Percentiles rank a stretch among this genome's conserved stretches.
These are phyloP conservation scores for Piaya cayana DNA, from an alignment of 2,113 vertebrate genomes.

Conservation along the genomic window DNA sequence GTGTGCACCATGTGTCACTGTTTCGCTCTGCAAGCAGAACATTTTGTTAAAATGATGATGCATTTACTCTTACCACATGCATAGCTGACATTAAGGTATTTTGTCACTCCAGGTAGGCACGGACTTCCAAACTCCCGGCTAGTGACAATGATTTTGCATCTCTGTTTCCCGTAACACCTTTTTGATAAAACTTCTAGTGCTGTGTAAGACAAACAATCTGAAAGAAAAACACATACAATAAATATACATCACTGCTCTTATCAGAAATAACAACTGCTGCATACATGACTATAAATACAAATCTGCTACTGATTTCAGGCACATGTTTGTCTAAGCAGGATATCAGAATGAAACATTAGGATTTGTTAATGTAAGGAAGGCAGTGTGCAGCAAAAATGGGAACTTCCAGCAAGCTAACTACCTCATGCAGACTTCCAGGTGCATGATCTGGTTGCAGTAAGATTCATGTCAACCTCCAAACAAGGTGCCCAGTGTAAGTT, in stretches of 20 bases:
- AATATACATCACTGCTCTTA: background rate
- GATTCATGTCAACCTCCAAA: background rate
- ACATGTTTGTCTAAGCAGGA: background rate
- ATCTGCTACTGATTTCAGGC: background rate
- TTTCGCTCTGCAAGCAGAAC: background rate
- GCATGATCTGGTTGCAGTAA: background rate
- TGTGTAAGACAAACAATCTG: constrained; percentile 91
- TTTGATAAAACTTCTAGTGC: constrained; percentile 84
- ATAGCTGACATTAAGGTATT: constrained; percentile 90
- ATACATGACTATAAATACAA: background rate
- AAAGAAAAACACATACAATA: background rate
- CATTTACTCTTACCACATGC: constrained; percentile 85
- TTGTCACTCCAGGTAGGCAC: constrained; percentile 89
- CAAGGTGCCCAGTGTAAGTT: background rate
- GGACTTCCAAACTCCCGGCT: constrained; percentile 88
- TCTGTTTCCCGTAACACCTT: constrained; percentile 89
- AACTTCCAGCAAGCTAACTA: background rate
- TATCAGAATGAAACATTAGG: background rate
- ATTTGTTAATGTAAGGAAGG: background rate
- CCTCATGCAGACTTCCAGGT: background rate
- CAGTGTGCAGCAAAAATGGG: background rate
- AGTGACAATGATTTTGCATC: constrained; percentile 82
- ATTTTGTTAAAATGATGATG: background rate
- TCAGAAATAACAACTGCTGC: background rate
- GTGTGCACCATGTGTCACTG: background rate